A percentile compares a stretch with the other conserved stretches of the same genome.
phyloP scores from a whole-genome alignment of 1,140 invertebrate species.

The Mesaphorura yosii region DNA sequence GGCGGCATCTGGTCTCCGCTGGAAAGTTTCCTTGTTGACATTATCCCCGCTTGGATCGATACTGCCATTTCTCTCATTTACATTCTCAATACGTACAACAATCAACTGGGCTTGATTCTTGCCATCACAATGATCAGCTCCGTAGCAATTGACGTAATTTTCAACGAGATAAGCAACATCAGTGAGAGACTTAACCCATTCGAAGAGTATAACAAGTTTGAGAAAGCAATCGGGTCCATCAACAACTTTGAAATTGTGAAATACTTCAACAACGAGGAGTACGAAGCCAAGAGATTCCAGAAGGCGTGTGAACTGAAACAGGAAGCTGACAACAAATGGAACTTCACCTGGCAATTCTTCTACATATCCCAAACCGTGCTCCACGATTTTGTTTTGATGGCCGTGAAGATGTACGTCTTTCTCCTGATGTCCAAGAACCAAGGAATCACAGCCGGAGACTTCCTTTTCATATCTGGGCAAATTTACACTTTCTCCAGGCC shows the following conservation, averaged over 20 bases:
- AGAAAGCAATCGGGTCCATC: constrained; percentile 62
- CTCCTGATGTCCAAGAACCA: constrained; percentile 36
- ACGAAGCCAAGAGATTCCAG: constrained; percentile 74
- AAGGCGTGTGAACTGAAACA: constrained; percentile 41
- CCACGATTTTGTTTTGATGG: constrained; percentile 59
- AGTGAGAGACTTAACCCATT: not conserved
- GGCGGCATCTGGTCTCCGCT: too few relatives aligned
- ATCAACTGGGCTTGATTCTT: not conserved
- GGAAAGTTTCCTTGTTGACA: too few relatives aligned
- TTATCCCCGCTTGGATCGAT: too few relatives aligned
- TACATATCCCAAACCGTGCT: not conserved
- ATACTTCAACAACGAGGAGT: constrained; percentile 86
- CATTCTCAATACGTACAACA: not conserved
- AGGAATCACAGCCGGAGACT: constrained; percentile 77
- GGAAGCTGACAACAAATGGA: not conserved
- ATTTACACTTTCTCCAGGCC: constrained; percentile 90
- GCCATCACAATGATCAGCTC: not conserved
- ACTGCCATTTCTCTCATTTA: not conserved
- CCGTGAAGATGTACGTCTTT: constrained; percentile 76
- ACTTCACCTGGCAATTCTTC: not conserved
- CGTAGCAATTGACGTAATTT: not conserved
- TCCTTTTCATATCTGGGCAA: constrained; percentile 86
- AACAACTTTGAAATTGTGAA: constrained; percentile 97
- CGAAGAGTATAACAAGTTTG: too few relatives aligned
- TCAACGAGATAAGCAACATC: not conserved